Evolutionary conservation across 2,113 vertebrate species (phyloP).

Genomic region (Pollachius pollachius): DNA sequence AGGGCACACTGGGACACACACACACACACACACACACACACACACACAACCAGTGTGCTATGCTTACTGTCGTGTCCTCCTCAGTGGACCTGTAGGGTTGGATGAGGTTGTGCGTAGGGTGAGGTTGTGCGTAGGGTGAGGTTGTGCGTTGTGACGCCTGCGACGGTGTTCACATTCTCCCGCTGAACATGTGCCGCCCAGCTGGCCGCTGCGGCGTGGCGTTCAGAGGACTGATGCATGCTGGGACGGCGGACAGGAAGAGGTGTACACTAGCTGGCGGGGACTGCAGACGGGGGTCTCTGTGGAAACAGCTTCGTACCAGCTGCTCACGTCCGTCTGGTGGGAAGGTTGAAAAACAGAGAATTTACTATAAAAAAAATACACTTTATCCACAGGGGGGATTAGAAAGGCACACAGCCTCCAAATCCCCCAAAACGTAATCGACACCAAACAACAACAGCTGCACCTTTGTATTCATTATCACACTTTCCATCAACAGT

Average conservation of each 20-base stretch:
- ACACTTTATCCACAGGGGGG: no score
- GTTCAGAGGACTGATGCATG: background rate
- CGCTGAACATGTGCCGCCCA: constrained; percentile 8
- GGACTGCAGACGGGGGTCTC: background rate
- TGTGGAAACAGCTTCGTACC: no score
- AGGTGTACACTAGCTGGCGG: background rate
- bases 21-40: background rate
- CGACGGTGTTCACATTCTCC: background rate
- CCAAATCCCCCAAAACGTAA: no score
- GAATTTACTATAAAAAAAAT: no score
- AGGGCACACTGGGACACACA: background rate
- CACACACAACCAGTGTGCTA: background rate
- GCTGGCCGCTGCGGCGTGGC: background rate
- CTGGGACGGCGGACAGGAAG: background rate
- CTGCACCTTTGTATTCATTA: no score
- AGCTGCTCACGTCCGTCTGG: no score
- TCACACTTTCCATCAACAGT: no score
- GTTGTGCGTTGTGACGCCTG: background rate
- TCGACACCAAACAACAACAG: no score
- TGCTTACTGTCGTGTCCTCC: no score
- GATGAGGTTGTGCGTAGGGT: background rate
- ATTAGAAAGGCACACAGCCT: no score
- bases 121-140: background rate
- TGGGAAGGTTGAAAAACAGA: no score
- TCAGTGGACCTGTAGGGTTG: background rate